Percentiles rank a stretch among this genome's conserved stretches.
Evolutionary conservation across 2,888 invertebrate species (phyloP).

Genomic region (Hirudinaria manillensis): DNA sequence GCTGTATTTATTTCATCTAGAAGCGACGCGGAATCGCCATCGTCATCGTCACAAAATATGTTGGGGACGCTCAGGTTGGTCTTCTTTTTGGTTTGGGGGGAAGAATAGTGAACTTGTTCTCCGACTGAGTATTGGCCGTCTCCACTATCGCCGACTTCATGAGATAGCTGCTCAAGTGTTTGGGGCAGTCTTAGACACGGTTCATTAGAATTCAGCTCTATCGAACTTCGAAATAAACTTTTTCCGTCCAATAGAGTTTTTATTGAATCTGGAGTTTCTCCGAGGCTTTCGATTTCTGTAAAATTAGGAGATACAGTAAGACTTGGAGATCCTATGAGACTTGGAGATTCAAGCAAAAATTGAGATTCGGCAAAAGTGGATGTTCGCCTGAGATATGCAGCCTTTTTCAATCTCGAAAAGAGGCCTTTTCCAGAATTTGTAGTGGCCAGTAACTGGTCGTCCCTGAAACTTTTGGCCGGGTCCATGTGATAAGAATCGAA

Average conservation of each 20-base stretch:
- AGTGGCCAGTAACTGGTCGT: slow-evolving; percentile 16
- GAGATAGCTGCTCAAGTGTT: neutral
- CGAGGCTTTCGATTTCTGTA: neutral
- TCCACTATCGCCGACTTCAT: neutral
- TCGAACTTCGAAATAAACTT: slow-evolving; percentile 18
- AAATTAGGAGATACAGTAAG: neutral
- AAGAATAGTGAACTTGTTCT: neutral
- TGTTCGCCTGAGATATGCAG: slow-evolving; percentile 20
- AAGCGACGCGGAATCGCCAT: neutral
- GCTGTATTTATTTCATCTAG: slow-evolving; percentile 13
- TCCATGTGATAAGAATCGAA: neutral
- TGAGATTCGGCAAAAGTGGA: slow-evolving; percentile 26
- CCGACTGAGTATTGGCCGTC: neutral
- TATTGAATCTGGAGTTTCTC: slow-evolving; percentile 24
- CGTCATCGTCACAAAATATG: slow-evolving; percentile 11
- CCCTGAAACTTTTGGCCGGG: slow-evolving; percentile 20
- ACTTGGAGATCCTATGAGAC: slow-evolving; percentile 17
- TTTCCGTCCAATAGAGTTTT: slow-evolving; percentile 19
- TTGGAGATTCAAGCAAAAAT: slow-evolving; percentile 28
- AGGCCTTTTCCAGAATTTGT: slow-evolving; percentile 17
- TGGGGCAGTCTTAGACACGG: neutral
- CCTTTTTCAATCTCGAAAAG: slow-evolving; percentile 26
- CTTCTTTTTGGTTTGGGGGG: neutral
- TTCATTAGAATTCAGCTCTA: slow-evolving; percentile 14
- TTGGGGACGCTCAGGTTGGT: neutral